Conservation (phyloP, 2,888 invertebrate genomes). For the Vanessa cardui region DNA sequence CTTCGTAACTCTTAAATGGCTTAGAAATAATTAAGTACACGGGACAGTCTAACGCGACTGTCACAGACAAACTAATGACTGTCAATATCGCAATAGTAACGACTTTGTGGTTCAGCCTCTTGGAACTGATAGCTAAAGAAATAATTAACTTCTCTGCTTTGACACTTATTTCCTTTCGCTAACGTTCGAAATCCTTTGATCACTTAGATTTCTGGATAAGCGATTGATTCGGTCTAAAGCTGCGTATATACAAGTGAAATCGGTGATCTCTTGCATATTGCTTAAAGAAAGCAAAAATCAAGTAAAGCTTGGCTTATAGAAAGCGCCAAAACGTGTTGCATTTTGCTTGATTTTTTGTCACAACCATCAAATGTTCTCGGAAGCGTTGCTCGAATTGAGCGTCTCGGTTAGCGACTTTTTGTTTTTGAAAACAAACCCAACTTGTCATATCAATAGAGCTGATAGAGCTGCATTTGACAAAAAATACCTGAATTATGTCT, state of each 20-base stretch:
- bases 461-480: too few relatives aligned
- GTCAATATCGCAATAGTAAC: slow-evolving; percentile 63
- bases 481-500: too few relatives aligned
- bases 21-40: slow-evolving; percentile 66
- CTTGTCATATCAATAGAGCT: too few relatives aligned
- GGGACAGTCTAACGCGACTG: slow-evolving; percentile 58
- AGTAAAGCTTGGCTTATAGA: not conserved
- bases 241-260: not conserved
- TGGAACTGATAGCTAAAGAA: slow-evolving; percentile 67
- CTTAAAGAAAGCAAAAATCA: not conserved
- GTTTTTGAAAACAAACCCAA: too few relatives aligned
- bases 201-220: slow-evolving; percentile 40
- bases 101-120: slow-evolving; percentile 60
- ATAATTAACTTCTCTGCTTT: slow-evolving; percentile 40
- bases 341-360: not conserved
- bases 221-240: slow-evolving; percentile 54
- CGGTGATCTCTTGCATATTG: not conserved
- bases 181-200: slow-evolving; percentile 39
- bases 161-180: slow-evolving; percentile 34
- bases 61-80: slow-evolving; percentile 71
- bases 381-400: not conserved
- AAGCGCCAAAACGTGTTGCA: not conserved
- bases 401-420: too few relatives aligned
- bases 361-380: not conserved
- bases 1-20: slow-evolving; percentile 55